These are phyloP conservation scores for Lagopus leucura DNA, from an alignment of 2,113 vertebrate genomes.

Conservation along the genomic window DNA sequence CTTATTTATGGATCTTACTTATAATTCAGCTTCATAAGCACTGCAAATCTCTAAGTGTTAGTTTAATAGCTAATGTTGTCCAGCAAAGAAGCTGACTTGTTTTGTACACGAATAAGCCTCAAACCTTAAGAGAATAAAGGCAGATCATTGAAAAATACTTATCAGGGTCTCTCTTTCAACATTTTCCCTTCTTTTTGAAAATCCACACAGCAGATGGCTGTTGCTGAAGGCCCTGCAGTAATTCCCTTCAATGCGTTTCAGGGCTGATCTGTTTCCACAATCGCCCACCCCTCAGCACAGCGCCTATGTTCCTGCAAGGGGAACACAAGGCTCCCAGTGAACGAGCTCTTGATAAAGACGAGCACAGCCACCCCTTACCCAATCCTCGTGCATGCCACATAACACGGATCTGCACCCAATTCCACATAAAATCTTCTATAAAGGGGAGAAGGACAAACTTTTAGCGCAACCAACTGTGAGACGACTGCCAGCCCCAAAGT, in stretches of 20 bases:
- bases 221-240: too few species aligned
- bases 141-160: background rate
- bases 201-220: background rate
- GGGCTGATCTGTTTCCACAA: background rate
- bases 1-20: background rate
- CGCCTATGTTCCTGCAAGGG: background rate
- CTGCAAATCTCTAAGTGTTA: background rate
- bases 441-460: background rate
- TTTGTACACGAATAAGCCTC: background rate
- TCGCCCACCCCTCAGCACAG: too few species aligned
- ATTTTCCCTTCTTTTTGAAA: background rate
- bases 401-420: background rate
- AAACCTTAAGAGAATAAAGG: background rate
- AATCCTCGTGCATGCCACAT: background rate
- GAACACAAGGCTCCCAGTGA: background rate
- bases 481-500: background rate
- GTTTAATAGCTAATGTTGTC: background rate
- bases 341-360: accelerated
- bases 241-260: background rate
- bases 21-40: background rate
- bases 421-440: accelerated
- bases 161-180: background rate
- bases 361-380: background rate
- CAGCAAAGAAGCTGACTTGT: background rate
- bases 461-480: background rate